phyloP scores from a whole-genome alignment of 1,140 invertebrate species.

The Drosophila punjabiensis region DNA sequence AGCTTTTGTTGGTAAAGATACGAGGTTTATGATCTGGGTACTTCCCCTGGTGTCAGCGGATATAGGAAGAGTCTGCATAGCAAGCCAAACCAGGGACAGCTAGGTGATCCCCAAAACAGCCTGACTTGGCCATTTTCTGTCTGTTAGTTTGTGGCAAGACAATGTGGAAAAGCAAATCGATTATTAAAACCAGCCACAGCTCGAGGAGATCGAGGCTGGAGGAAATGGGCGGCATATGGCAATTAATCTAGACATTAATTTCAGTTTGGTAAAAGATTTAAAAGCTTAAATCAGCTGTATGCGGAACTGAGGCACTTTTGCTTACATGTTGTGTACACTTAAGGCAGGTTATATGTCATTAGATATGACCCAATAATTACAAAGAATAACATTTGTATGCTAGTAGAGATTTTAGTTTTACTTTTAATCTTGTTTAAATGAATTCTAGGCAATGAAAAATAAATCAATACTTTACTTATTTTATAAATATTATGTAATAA shows the following conservation, averaged over 20 bases:
- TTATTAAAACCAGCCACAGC: constrained; percentile 8
- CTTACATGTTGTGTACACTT: not conserved
- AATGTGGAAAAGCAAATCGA: constrained; percentile 10
- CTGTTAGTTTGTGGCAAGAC: not conserved
- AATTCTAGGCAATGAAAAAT: not conserved
- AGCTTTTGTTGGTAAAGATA: not conserved
- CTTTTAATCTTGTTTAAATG: not conserved
- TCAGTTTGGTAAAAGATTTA: not conserved
- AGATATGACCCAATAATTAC: not conserved
- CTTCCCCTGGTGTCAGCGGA: not conserved
- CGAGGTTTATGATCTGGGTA: not conserved
- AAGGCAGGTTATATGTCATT: not conserved
- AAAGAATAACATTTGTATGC: not conserved
- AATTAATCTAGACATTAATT: constrained; percentile 1
- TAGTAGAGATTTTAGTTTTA: not conserved
- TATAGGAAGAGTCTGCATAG: not conserved
- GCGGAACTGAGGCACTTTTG: not conserved
- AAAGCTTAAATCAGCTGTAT: not conserved
- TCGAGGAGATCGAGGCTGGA: not conserved
- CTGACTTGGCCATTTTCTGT: not conserved
- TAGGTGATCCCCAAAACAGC: not conserved
- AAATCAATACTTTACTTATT: not conserved
- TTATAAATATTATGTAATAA: not conserved
- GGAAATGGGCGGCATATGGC: constrained; percentile 4
- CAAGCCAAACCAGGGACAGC: not conserved